These are phyloP conservation scores for Agrotis puta DNA, from an alignment of 2,888 invertebrate species.

Conservation along the genomic window DNA sequence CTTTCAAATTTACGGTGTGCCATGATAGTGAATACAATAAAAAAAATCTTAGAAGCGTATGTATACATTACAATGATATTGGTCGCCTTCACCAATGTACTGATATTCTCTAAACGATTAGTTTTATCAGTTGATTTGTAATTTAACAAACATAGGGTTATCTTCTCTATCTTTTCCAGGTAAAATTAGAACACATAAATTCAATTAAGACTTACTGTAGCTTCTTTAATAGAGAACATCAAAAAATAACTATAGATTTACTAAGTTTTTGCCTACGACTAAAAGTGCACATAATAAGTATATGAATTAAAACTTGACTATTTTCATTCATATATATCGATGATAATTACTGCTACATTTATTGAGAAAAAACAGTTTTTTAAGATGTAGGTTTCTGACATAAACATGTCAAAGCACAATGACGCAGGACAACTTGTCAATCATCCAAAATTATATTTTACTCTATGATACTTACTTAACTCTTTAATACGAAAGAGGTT, in stretches of 20 bases:
- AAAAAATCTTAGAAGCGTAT: too few relatives aligned
- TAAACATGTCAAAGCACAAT: slow-evolving; percentile 24
- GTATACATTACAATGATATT: too few relatives aligned
- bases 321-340: slow-evolving; percentile 6
- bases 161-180: not conserved
- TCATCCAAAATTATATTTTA: not conserved
- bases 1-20: not conserved
- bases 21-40: not conserved
- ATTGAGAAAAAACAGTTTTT: slow-evolving; percentile 11
- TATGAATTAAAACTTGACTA: slow-evolving; percentile 35
- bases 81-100: too few relatives aligned
- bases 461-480: slow-evolving; percentile 13
- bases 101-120: not conserved
- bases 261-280: slow-evolving; percentile 52
- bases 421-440: slow-evolving; percentile 8
- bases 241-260: slow-evolving; percentile 4
- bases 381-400: slow-evolving; percentile 16
- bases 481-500: not conserved
- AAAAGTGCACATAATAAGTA: slow-evolving; percentile 45
- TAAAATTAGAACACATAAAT: not conserved
- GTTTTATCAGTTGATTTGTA: slow-evolving; percentile 1
- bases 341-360: slow-evolving; percentile 24
- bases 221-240: not conserved
- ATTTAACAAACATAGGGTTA: not conserved
- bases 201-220: not conserved